Conservation (phyloP, 1,140 invertebrate species). For the Cydia splendana region DNA sequence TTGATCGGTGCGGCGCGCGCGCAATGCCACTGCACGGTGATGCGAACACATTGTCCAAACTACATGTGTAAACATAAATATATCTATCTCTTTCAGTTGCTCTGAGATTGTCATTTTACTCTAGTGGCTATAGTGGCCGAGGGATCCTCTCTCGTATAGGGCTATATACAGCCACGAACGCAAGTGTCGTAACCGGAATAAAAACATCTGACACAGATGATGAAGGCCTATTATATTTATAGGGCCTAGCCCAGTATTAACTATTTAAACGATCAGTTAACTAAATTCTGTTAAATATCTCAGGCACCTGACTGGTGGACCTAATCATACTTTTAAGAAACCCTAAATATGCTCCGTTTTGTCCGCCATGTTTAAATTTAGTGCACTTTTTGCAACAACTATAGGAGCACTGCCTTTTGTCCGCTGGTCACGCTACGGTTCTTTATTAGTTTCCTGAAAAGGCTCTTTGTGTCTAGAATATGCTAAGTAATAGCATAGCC, state of each 20-base stretch:
- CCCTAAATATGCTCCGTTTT: background rate
- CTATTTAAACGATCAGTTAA: too few species aligned
- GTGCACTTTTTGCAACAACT: background rate
- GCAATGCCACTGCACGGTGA: background rate
- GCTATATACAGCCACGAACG: too few species aligned
- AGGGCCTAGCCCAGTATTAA: too few species aligned
- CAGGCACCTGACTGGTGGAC: too few species aligned
- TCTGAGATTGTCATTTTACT: too few species aligned
- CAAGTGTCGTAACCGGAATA: too few species aligned
- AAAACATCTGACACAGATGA: too few species aligned
- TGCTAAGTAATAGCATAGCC: conserved; percentile 9
- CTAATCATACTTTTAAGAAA: background rate
- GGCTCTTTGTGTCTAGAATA: conserved; percentile 7
- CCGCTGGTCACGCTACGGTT: conserved; percentile 15
- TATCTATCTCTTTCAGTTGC: too few species aligned
- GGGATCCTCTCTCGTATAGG: too few species aligned
- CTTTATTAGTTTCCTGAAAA: conserved; percentile 17
- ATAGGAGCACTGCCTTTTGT: background rate
- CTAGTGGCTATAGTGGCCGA: too few species aligned
- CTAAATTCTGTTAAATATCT: too few species aligned
- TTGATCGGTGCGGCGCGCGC: conserved; percentile 21
- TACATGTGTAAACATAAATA: background rate
- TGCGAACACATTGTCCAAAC: background rate
- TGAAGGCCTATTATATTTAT: too few species aligned
- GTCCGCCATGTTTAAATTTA: background rate